Base-by-base conservation (phyloP, 2,113 vertebrate species). In the Leptobrachium ailaonicum region DNA sequence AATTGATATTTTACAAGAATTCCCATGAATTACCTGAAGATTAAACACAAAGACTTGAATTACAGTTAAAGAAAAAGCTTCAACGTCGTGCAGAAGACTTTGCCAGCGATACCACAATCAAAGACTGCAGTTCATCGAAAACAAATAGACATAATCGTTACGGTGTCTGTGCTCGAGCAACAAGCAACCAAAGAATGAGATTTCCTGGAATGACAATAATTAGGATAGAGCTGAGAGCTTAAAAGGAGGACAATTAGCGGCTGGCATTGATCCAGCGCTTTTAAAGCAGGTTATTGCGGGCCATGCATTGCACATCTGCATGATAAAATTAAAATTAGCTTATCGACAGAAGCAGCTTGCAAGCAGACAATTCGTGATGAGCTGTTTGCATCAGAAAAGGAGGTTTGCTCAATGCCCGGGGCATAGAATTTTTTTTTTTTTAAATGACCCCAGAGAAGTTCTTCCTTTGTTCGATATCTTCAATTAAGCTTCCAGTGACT, bases 341-440 rank as follows among this genome's bases (percentile, higher is more conserved):
- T 91, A 90, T 90, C 87, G 83, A 82, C 82, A 82, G 79, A 78
- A 89, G 86, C 86, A 89, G 85, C 84, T 87, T 89, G 87, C 78
- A 84, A 86, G 73, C 82, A 76, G 81, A 66, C 84, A 78, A 62
- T 66, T 53, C 80, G 75, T 78, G 71, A 73, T 84, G 77, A 60
- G 84, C 80, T 83, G 12, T 82, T 83, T 72, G 54, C 56, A 83
- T 77, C 76, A 83, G 83, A 84, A 50, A 78, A 85, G 71, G 79
- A 50, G 64, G 62, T 13, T 41, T 74, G 69, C 54, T 71, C 78
- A 43, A 63, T 20, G n/a, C 68, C 68, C 68, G 2, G 44, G 44
- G 1, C 6, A 50, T 6, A 20, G 14, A 54, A 9, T n/a, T n/a
- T n/a, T n/a, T n/a, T n/a, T n/a, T n/a, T n/a, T 44, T 13, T 20